Base-by-base conservation (phyloP, 2,113 vertebrate species). In the Muntiacus muntjak region DNA sequence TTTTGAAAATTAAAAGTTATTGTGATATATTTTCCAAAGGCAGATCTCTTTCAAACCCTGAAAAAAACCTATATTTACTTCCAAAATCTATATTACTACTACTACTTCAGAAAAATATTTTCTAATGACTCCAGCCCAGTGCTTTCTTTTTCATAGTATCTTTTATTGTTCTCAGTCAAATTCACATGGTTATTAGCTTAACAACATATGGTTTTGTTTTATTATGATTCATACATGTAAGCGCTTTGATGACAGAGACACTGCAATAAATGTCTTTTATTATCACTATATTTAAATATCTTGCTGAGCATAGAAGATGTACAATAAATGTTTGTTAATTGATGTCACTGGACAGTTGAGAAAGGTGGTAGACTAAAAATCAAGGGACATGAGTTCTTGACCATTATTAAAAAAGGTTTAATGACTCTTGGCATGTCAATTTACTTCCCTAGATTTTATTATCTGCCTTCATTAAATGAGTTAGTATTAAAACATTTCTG, bases 401-500 rank as follows among this genome's bases (percentile, higher is more conserved):
- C 40, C 57, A 47, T 60, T 67, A 67, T 36, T 88, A 52, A 45
- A 89, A 97, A 96, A 36, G 74, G 74, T 78, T 81, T 97, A 62
- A 96, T 78, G 54, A 97, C 43, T 97, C 82, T 90, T 60, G 60
- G 50, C 21, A n/a, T 52, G 55, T 90, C 45, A 64, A 11, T 95
- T 90, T 89, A 36, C 50, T 55, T 97, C 43, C 64, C 45, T 62
- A 43, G 74, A 90, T 95, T 97, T 97, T 97, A 96, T 97, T 95
- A 92, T 91, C 33, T 91, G 87, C 84, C 55, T 96, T 89, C 88
- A 95, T 95, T 95, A 96, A 95, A 52, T 74, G 43, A 97, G 76
- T 97, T 71, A 91, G 55, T 79, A 95, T 85, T 82, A 94, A 95
- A 98, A 96, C 86, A 33, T 91, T 82, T 97, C 82, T 97, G 55